Evolutionary conservation across 2,113 vertebrate species (phyloP).

Genomic region (Raja brachyura): DNA sequence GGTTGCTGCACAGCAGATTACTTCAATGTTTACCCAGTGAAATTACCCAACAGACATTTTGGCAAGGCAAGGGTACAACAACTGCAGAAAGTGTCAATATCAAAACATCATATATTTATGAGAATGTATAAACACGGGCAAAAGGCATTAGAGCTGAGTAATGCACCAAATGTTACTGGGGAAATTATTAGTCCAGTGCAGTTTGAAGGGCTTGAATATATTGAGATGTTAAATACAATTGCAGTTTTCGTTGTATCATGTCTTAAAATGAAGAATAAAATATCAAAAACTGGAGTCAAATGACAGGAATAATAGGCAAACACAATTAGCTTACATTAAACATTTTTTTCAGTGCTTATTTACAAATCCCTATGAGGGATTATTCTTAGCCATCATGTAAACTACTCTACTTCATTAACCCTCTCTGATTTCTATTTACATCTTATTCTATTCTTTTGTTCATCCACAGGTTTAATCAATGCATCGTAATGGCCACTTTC

Average conservation of each 20-base stretch:
- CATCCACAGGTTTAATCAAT: not conserved
- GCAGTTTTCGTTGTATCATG: not conserved
- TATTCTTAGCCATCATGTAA: not conserved
- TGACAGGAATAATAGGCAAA: not conserved
- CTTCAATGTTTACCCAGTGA: not conserved
- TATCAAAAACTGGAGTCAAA: not conserved
- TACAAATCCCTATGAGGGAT: not conserved
- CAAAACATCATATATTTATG: not conserved
- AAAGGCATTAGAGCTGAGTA: not conserved
- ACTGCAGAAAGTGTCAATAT: not conserved
- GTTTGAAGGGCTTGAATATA: not conserved
- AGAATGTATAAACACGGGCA: not conserved
- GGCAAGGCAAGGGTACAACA: not conserved
- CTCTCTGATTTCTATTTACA: not conserved
- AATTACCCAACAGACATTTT: not conserved
- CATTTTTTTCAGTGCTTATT: not conserved
- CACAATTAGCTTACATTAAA: not conserved
- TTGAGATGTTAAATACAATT: not conserved
- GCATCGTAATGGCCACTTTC: not conserved
- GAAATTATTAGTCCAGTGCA: not conserved
- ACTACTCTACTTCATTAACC: not conserved
- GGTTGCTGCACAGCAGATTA: not conserved
- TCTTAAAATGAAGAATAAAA: not conserved
- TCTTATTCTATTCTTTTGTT: not conserved
- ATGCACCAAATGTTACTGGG: not conserved